Base-by-base conservation (phyloP, 2,113 vertebrate species). In the Nothoprocta perdicaria region DNA sequence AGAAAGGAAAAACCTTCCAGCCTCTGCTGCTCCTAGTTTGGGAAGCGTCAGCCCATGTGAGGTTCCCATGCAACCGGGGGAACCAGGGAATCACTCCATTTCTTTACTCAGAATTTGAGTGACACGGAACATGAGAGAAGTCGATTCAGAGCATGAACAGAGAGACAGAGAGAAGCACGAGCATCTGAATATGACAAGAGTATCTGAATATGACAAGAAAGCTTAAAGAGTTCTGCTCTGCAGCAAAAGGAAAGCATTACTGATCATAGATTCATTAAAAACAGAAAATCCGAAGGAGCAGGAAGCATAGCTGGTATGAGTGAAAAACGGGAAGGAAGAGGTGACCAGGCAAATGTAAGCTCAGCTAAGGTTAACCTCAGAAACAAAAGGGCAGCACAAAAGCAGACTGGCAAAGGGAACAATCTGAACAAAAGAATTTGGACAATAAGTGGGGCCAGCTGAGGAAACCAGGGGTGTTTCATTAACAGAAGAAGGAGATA, bases 121-220 rank as follows among this genome's bases (percentile, higher is more conserved):
- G 95, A 89, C 80, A 85, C 0, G 0, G 29, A 40, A 57, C 87
- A 74, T 53, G n/a, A 43, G 88, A 94, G 90, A 90, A 38, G 27
- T 31, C 4, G 2, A 0, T 50, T 73, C 41, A 26, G 74, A 80
- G 18, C 0, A 0, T 27, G 43, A 19, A 9, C 0, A 0, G 65
- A 74, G 61, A 89, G 27, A 19, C 45, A 50, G 48, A 77, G 46
- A 80, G 29, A 58, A 13, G 35, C 53, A 16, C 0, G 1, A 63
- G 71, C 33, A 67, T n/a, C 63, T 84, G 72, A 74, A 9, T 8
- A 22, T 24, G 71, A 43, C 40, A 38, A 38, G 1, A 63, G 71
- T 31, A 67, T n/a, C 63, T 84, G 72, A 74, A 9, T 8, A 22
- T 24, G 71, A 43, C 40, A 80, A 45, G 67, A 86, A 76, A 87